Evolutionary conservation across 2,113 vertebrate species (phyloP).

Genomic region (Hippocampus mohnikei): DNA sequence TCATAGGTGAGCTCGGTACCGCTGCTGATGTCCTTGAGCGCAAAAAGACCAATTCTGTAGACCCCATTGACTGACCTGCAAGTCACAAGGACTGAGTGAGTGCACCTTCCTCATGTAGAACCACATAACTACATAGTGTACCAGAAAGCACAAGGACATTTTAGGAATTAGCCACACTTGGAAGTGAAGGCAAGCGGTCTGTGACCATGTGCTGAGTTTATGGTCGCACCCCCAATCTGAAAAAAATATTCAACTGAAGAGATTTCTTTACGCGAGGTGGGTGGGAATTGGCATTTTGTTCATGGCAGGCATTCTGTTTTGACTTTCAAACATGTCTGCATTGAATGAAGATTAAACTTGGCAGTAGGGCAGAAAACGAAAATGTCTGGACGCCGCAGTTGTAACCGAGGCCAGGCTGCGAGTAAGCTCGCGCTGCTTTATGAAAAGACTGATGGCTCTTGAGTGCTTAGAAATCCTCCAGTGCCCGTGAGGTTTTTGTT

Average conservation of each 20-base stretch:
- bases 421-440: conserved; percentile 61
- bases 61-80: conserved; percentile 95
- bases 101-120: neutral
- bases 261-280: neutral
- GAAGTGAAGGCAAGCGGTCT: neutral
- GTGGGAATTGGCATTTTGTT: neutral
- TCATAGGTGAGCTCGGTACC: conserved; percentile 95
- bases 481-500: conserved; percentile 51
- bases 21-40: conserved; percentile 88
- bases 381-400: conserved; percentile 56
- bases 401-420: conserved; percentile 59
- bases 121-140: neutral
- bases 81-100: neutral
- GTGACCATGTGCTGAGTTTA: neutral
- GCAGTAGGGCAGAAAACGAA: conserved; percentile 13
- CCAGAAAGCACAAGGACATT: conserved; percentile 9
- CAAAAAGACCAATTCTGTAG: conserved; percentile 93
- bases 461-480: conserved; percentile 55
- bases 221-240: too few relatives aligned
- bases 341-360: conserved; percentile 6
- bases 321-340: neutral
- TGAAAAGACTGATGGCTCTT: conserved; percentile 67
- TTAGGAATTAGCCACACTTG: neutral
- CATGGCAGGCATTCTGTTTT: neutral
- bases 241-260: neutral